Evolutionary conservation across 2,797 vertebrate species (phyloP).

Genomic region (Sarcophilus harrisii): DNA sequence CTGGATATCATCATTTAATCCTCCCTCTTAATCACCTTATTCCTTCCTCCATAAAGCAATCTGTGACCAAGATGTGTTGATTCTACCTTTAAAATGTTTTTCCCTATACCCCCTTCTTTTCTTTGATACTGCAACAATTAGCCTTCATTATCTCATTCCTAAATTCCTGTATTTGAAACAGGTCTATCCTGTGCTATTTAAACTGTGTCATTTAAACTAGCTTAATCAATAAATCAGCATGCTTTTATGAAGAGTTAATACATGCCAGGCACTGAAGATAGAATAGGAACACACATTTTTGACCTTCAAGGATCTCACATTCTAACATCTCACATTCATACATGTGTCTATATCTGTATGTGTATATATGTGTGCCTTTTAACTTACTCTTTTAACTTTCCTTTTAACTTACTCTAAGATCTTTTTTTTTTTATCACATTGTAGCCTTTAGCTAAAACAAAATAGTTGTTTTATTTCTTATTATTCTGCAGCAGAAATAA

Average conservation of each 20-base stretch:
- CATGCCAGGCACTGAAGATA: background rate
- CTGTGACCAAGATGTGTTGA: too few relatives aligned
- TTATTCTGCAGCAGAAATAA: background rate
- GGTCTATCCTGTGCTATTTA: background rate
- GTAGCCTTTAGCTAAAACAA: background rate
- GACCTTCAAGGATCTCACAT: background rate
- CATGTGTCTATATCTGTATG: background rate
- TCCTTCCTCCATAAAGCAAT: too few relatives aligned
- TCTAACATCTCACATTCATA: background rate
- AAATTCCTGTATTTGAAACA: background rate
- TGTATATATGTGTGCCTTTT: background rate
- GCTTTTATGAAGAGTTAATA: background rate
- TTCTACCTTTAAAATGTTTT: too few relatives aligned
- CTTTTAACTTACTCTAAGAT: too few relatives aligned
- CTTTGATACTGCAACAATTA: too few relatives aligned
- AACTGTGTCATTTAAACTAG: background rate
- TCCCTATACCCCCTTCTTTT: too few relatives aligned
- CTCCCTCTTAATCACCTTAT: too few relatives aligned
- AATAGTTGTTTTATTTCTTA: background rate
- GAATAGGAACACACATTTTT: background rate
- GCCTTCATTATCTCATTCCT: too few relatives aligned
- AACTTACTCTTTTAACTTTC: too few relatives aligned
- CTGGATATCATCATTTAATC: too few relatives aligned
- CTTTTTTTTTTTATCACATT: background rate
- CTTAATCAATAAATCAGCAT: background rate